Percentiles rank a stretch among this genome's conserved stretches.
Conservation (phyloP, 2,888 invertebrate species). For the Drosophila rubida region DNA sequence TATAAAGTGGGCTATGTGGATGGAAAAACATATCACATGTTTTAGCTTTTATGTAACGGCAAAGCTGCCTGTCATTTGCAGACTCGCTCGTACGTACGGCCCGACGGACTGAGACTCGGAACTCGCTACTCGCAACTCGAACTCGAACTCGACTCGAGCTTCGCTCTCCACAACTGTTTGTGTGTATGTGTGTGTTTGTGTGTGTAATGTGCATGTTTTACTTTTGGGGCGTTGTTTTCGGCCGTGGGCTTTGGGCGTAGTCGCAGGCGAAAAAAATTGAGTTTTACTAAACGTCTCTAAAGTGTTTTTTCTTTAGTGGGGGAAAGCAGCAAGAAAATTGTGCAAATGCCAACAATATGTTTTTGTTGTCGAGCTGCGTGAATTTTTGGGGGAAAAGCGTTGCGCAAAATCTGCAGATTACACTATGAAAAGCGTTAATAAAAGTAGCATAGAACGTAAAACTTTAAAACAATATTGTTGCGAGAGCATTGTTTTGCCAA, state of each 20-base stretch:
- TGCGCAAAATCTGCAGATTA: not conserved
- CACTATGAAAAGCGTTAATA: not conserved
- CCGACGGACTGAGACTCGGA: slow-evolving; percentile 50
- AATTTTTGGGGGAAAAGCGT: slow-evolving; percentile 1
- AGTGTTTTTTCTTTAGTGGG: slow-evolving; percentile 39
- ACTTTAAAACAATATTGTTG: not conserved
- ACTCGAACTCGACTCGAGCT: slow-evolving; percentile 10
- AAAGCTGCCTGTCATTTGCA: slow-evolving; percentile 76
- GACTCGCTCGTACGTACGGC: slow-evolving; percentile 50
- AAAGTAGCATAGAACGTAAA: not conserved
- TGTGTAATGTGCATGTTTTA: slow-evolving; percentile 47
- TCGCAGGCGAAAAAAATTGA: slow-evolving; percentile 53
- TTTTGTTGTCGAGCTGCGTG: slow-evolving; percentile 18
- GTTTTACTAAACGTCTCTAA: slow-evolving; percentile 61
- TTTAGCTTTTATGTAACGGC: slow-evolving; percentile 73
- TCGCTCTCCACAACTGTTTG: slow-evolving; percentile 52
- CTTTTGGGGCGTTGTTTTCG: slow-evolving; percentile 72
- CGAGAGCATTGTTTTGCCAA: not conserved
- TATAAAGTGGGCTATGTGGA: slow-evolving; percentile 40
- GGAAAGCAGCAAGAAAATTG: slow-evolving; percentile 14
- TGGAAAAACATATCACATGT: slow-evolving; percentile 66
- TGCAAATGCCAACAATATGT: slow-evolving; percentile 59
- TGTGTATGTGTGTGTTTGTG: slow-evolving; percentile 10
- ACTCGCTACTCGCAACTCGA: slow-evolving; percentile 14
- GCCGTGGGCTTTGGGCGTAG: slow-evolving; percentile 42